Evolutionary conservation across 2,888 invertebrate species (phyloP).

Genomic region (Noctua janthe): DNA sequence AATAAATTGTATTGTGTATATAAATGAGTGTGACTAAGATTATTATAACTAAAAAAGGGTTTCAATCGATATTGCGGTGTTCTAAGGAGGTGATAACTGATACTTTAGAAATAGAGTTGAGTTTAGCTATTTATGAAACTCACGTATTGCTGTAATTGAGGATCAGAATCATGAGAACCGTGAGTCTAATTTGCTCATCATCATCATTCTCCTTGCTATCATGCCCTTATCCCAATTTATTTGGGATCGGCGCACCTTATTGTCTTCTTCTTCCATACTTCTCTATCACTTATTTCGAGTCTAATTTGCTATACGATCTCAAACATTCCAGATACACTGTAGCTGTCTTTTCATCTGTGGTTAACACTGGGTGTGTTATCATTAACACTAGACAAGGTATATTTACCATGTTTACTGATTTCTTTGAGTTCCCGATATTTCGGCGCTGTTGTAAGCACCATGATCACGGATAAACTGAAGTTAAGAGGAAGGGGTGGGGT

Average conservation of each 20-base stretch:
- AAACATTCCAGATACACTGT: not conserved
- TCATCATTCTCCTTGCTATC: no score
- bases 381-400: no score
- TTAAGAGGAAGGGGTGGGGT: no score
- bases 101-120: not conserved
- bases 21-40: slow-evolving; percentile 60
- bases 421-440: no score
- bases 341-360: not conserved
- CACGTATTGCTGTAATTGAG: not conserved
- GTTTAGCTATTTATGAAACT: not conserved
- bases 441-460: no score
- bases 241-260: no score
- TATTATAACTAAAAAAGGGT: slow-evolving; percentile 43
- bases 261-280: no score
- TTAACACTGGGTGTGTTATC: not conserved
- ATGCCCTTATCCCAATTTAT: no score
- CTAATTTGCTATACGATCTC: not conserved
- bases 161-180: not conserved
- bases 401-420: no score
- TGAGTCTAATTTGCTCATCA: not conserved
- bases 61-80: slow-evolving; percentile 51
- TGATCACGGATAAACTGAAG: no score
- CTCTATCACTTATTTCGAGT: not conserved
- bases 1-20: slow-evolving; percentile 67
- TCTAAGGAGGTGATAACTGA: slow-evolving; percentile 49